These are phyloP conservation scores for Leucosticte australis DNA, from an alignment of 2,113 vertebrate genomes.

Conservation along the genomic window DNA sequence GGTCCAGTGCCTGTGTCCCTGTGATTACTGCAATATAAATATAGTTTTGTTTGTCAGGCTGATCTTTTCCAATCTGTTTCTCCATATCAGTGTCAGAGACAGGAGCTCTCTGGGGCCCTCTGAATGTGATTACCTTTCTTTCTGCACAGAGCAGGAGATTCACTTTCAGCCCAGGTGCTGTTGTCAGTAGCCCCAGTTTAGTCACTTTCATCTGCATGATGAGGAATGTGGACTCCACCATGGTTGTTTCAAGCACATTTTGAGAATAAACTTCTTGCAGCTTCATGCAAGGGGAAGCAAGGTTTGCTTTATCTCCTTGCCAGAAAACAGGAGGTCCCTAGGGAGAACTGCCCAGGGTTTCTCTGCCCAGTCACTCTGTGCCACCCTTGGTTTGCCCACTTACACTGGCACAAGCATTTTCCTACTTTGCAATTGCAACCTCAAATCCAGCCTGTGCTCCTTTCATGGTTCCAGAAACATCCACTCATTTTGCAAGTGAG, in stretches of 20 bases:
- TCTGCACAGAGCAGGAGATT: background rate
- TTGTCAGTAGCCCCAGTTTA: background rate
- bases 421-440: background rate
- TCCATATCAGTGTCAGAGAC: background rate
- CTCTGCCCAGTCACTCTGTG: background rate
- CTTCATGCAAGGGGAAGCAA: background rate
- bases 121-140: slow-evolving; percentile 2
- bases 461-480: background rate
- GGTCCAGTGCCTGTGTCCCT: background rate
- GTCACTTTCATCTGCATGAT: background rate
- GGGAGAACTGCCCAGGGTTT: background rate
- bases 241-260: background rate
- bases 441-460: background rate
- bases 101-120: background rate
- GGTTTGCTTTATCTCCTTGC: background rate
- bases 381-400: background rate
- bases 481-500: background rate
- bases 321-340: background rate
- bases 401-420: background rate
- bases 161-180: background rate
- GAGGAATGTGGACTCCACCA: background rate
- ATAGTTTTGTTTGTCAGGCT: background rate
- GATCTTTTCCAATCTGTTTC: slow-evolving; percentile 15
- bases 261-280: background rate
- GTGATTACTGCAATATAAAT: background rate